These are phyloP conservation scores for Melanerpes formicivorus DNA, from an alignment of 2,113 vertebrate genomes.

Conservation along the genomic window DNA sequence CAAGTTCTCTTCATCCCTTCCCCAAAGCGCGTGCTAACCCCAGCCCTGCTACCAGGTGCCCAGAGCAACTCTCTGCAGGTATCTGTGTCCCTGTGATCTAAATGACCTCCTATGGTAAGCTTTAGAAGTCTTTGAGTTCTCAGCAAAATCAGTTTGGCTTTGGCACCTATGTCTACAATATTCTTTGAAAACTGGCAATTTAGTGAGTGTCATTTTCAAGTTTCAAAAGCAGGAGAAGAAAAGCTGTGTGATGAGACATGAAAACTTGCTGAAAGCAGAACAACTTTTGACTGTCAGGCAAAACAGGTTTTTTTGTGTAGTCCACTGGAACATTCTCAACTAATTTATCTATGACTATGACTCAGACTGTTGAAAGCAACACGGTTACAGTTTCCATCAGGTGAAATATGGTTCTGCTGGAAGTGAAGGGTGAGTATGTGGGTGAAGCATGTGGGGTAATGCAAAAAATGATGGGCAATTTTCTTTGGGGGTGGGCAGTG, in stretches of 20 bases:
- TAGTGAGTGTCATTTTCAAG: not conserved
- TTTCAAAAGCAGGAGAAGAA: constrained; percentile 15
- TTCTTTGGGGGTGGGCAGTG: constrained; percentile 44
- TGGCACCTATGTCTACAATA: not conserved
- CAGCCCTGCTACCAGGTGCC: not conserved
- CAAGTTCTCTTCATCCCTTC: not conserved
- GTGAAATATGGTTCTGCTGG: constrained; percentile 26
- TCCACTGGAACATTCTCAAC: not conserved
- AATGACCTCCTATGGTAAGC: not conserved
- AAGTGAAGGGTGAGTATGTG: constrained; percentile 19
- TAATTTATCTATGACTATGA: constrained; percentile 16
- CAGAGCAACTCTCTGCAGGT: not conserved
- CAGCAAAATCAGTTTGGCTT: not conserved
- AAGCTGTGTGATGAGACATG: not conserved
- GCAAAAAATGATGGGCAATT: constrained; percentile 56
- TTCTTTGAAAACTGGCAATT: not conserved
- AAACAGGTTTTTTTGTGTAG: not conserved
- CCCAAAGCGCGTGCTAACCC: not conserved
- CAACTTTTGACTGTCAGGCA: not conserved
- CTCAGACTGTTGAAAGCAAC: constrained; percentile 28
- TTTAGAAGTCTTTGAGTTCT: not conserved
- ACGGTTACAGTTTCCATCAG: constrained; percentile 19
- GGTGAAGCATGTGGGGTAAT: constrained; percentile 27
- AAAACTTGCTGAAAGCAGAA: not conserved
- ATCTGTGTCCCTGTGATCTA: not conserved